Base-by-base conservation (phyloP, 2,113 vertebrate species). In the Halcyon senegalensis region DNA sequence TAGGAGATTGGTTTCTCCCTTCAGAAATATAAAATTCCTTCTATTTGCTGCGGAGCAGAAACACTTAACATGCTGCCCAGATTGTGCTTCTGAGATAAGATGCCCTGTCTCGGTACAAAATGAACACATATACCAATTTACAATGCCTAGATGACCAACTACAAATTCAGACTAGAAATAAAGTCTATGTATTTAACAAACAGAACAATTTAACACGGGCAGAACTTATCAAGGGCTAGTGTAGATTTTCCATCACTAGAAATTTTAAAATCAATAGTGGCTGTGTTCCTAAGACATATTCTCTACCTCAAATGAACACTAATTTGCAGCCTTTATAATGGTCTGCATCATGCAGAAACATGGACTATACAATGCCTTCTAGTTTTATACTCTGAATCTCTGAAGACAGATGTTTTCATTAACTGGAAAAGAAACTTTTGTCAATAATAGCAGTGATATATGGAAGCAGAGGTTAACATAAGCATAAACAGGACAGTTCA, bases 321-420 rank as follows among this genome's bases (percentile, higher is more conserved):
- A 80, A 90, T 91, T 93, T 31, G 6, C 16, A 62, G 27, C 66
- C 33, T 59, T 93, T 76, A 59, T 66, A 82, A 66, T 55, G 63
- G 44, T 13, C 33, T 85, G 37, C 87, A 66, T 68, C 87, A 55
- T 77, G 75, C 28, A 83, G 59, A 89, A 88, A 37, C 19, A 66
- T 27, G 64, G 44, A 67, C 10, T 62, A 46, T 79, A 50, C 74
- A 91, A 80, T 89, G 55, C 62, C 31, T 83, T 79, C 86, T 50
- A 55, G 81, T 77, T 93, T 93, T 91, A 69, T 79, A 24, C 24
- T 59, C 24, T 50, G n/a, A 94, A 85, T 75, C 62, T 94, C 89
- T 94, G 89, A 92, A 84, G 68, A 69, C 80, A 90, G 48, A 62
- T 84, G 43, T 90, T 92, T 92, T 90, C 58, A 90, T 87, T 88